Evolutionary conservation across 2,113 vertebrate genomes (phyloP).

Genomic region (Centropus bengalensis): DNA sequence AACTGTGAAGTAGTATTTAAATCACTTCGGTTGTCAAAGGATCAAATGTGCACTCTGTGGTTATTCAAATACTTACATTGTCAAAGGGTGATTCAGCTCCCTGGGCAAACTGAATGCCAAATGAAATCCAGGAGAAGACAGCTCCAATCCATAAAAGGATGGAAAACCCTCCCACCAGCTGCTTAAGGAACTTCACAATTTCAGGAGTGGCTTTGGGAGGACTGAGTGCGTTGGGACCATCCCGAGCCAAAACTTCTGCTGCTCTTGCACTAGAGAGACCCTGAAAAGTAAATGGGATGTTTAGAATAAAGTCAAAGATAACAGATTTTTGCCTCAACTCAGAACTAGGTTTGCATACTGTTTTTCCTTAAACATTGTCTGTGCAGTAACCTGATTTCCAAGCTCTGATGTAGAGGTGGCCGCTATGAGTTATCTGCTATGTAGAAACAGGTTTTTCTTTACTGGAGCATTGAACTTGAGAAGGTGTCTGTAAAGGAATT

Average conservation of each 20-base stretch:
- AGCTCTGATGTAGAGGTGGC: background rate
- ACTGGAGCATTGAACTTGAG: background rate
- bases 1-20: background rate
- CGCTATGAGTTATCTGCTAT: background rate
- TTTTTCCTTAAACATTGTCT: background rate
- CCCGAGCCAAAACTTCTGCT: slow-evolving; percentile 73
- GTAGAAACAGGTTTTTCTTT: background rate
- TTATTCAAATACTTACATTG: slow-evolving; percentile 66
- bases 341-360: accelerated
- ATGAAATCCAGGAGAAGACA: slow-evolving; percentile 80
- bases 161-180: slow-evolving; percentile 84
- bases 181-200: slow-evolving; percentile 81
- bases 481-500: background rate
- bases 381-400: background rate
- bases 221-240: slow-evolving; percentile 80
- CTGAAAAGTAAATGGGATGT: slow-evolving; percentile 21
- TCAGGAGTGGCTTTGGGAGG: slow-evolving; percentile 81
- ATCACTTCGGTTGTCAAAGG: slow-evolving; percentile 39
- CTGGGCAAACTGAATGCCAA: slow-evolving; percentile 70
- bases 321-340: background rate
- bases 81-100: slow-evolving; percentile 56
- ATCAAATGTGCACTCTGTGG: background rate
- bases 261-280: slow-evolving; percentile 78
- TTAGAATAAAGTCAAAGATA: background rate
- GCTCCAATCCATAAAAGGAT: slow-evolving; percentile 83